Base-by-base conservation (phyloP, 1,140 invertebrate species). In the Tribolium castaneum region DNA sequence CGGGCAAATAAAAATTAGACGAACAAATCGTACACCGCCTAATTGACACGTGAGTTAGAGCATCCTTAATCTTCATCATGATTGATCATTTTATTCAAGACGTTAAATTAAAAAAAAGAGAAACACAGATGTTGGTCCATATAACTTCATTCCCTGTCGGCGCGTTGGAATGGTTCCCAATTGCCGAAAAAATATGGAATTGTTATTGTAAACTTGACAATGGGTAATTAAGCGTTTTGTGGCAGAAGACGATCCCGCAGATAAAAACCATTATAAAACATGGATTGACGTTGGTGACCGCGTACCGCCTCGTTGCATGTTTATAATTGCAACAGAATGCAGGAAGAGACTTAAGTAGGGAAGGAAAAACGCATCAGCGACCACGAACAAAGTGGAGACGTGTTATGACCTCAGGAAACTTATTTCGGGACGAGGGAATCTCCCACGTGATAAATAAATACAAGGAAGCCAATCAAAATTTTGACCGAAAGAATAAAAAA, bases 211-310 rank as follows among this genome's bases (percentile, higher is more conserved):
- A 66, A 66, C 59, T 66, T 66, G 59, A 66, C 59, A 66, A 66
- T 66, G 30, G 59, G 4, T 66, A 35, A 66, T 66, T 66, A 66
- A 66, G 25, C 25, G 25, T 30, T 30, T 30, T 30, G 25, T 30
- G n/a, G n/a, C 25, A 30, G 5, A 30, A 54, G 49, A 56, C 50
- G 49, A 52, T 73, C 30, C 10, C 13, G 70, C 70, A 22, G 71
- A 73, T 73, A 73, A 73, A 73, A 73, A 73, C 71, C 49, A 52
- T 73, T 52, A 73, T 73, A 73, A 73, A 73, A 73, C 71, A 52
- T 39, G 71, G 14, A 73, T 73, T 52, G 71, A 73, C 71, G 52
- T 73, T 73, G 49, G 52, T 73, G 71, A 52, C 71, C 34, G 71
- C 52, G 71, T 51, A 51, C 71, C 71, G 52, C 49, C 71, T 52